These are phyloP conservation scores for Sebastes ruberrimus DNA, from an alignment of 2,797 vertebrate species.

Conservation along the genomic window DNA sequence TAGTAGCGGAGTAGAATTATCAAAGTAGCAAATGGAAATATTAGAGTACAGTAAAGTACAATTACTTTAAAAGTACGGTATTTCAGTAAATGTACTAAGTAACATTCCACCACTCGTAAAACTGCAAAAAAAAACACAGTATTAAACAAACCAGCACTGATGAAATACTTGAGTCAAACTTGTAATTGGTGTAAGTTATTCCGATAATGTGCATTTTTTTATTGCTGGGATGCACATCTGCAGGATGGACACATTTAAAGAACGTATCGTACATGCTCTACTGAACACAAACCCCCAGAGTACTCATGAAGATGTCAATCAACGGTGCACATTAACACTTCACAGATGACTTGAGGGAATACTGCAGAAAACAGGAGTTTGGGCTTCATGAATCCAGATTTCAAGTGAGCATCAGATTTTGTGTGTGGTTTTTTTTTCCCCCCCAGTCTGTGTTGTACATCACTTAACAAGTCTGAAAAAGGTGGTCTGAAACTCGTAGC, in stretches of 20 bases:
- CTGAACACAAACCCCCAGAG: slow-evolving; percentile 52
- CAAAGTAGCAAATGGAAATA: not conserved
- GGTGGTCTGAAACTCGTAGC: not conserved
- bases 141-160: not conserved
- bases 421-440: fast-evolving
- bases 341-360: slow-evolving; percentile 29
- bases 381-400: slow-evolving; percentile 25
- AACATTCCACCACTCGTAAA: too few species aligned
- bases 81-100: not conserved
- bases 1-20: too few species aligned
- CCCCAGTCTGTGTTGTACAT: not conserved
- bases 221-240: slow-evolving; percentile 51
- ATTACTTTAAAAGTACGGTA: not conserved
- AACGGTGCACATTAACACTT: slow-evolving; percentile 45
- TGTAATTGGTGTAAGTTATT: not conserved
- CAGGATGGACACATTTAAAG: slow-evolving; percentile 43
- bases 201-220: not conserved
- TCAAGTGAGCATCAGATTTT: not conserved
- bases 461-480: slow-evolving; percentile 7
- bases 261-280: slow-evolving; percentile 26
- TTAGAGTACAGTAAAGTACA: not conserved
- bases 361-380: slow-evolving; percentile 15
- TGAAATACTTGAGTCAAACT: not conserved
- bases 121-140: not conserved
- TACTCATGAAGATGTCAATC: slow-evolving; percentile 52